Conservation (phyloP, 2,888 invertebrate genomes). For the Erannis defoliaria region DNA sequence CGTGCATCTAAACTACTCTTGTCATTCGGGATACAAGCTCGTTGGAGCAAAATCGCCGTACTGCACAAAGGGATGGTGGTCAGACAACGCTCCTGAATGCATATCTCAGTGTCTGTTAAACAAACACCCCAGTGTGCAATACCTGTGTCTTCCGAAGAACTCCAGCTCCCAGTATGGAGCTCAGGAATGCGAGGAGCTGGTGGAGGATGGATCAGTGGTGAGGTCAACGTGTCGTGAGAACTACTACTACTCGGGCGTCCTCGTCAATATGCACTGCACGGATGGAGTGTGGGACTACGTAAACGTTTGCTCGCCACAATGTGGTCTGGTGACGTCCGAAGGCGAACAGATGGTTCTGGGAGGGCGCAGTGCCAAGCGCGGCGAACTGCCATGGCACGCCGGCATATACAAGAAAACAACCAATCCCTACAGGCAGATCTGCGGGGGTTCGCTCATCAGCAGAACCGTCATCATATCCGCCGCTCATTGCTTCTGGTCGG, state of each 20-base stretch:
- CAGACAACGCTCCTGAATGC: slow-evolving; percentile 33
- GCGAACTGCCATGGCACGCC: slow-evolving; percentile 85
- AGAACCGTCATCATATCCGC: slow-evolving; percentile 59
- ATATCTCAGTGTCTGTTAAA: slow-evolving; percentile 33
- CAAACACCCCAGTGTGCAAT: slow-evolving; percentile 26
- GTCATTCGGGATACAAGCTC: slow-evolving; percentile 32
- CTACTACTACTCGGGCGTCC: slow-evolving; percentile 33
- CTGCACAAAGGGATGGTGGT: slow-evolving; percentile 37
- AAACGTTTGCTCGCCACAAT: slow-evolving; percentile 37
- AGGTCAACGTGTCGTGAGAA: slow-evolving; percentile 32
- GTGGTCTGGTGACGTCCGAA: slow-evolving; percentile 45
- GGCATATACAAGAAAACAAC: slow-evolving; percentile 76
- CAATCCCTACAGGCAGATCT: slow-evolving; percentile 76
- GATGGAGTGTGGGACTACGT: slow-evolving; percentile 37
- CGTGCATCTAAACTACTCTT: slow-evolving; percentile 28
- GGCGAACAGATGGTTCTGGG: slow-evolving; percentile 70
- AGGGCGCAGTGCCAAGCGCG: slow-evolving; percentile 58
- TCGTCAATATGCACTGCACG: slow-evolving; percentile 34
- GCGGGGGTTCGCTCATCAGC: slow-evolving; percentile 83
- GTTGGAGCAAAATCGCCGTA: slow-evolving; percentile 28
- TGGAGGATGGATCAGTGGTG: slow-evolving; percentile 33
- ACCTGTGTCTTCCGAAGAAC: slow-evolving; percentile 33
- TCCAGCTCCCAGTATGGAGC: slow-evolving; percentile 15
- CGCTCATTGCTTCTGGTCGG: slow-evolving; percentile 31
- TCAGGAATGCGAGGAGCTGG: slow-evolving; percentile 29